phyloP scores from a whole-genome alignment of 2,888 invertebrate genomes.

The Dasypolia templi region DNA sequence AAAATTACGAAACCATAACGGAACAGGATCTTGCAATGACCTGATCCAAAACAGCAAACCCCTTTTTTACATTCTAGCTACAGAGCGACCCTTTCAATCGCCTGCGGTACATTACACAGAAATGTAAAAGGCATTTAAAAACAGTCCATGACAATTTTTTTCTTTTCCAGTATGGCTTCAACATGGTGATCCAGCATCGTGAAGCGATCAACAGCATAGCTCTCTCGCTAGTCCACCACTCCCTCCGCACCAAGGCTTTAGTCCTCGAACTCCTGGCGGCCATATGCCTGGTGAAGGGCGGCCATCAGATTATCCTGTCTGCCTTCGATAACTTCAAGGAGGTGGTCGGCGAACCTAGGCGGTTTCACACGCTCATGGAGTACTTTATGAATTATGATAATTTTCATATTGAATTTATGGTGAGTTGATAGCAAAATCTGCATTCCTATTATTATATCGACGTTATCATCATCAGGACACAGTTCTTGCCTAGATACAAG shows the following conservation, averaged over 20 bases:
- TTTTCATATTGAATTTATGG: slow-evolving; percentile 99
- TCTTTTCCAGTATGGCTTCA: slow-evolving; percentile 96
- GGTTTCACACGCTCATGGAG: slow-evolving; percentile 99
- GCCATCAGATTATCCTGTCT: slow-evolving; percentile 99
- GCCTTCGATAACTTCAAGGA: slow-evolving; percentile 99
- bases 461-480: not conserved
- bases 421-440: slow-evolving; percentile 79
- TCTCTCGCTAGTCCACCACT: slow-evolving; percentile 98
- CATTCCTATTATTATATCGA: not conserved
- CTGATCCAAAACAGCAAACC: too few species aligned
- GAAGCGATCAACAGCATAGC: slow-evolving; percentile 99
- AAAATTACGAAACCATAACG: too few species aligned
- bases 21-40: too few species aligned
- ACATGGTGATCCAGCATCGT: slow-evolving; percentile 99
- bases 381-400: slow-evolving; percentile 99
- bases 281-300: slow-evolving; percentile 99
- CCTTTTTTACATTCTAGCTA: too few species aligned
- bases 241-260: slow-evolving; percentile 98
- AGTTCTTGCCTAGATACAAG: not conserved
- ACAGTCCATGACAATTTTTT: too few species aligned
- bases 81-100: too few species aligned
- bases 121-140: too few species aligned
- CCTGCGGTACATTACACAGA: too few species aligned
- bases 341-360: slow-evolving; percentile 94
- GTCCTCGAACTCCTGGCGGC: slow-evolving; percentile 99